phyloP scores from a whole-genome alignment of 2,113 vertebrate species.

The Coptodon rendalli region DNA sequence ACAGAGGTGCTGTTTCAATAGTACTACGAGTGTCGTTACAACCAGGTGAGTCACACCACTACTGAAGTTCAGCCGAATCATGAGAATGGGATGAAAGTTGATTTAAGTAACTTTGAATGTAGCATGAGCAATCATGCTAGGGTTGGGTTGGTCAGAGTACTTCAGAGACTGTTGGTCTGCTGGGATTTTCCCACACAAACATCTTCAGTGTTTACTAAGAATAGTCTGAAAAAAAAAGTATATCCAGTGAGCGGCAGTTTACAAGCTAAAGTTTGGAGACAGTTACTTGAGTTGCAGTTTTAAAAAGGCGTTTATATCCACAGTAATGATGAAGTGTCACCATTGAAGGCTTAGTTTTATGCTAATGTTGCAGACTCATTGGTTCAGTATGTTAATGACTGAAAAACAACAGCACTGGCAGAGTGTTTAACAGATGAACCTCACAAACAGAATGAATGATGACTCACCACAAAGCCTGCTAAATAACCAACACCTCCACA shows the following conservation, averaged over 20 bases:
- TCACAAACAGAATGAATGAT: not conserved
- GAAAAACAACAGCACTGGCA: not conserved
- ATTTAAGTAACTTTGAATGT: not conserved
- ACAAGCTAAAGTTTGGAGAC: not conserved
- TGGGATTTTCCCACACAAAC: not conserved
- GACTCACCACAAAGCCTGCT: not conserved
- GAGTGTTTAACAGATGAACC: not conserved
- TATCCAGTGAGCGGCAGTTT: not conserved
- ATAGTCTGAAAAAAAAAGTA: not conserved
- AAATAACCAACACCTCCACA: not conserved
- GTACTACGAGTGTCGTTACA: not conserved
- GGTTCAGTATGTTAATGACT: not conserved
- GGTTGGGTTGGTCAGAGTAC: not conserved
- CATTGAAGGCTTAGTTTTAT: not conserved
- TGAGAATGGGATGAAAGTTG: not conserved
- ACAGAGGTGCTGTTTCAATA: too few species aligned
- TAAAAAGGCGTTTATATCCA: not conserved
- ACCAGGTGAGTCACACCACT: fast-evolving
- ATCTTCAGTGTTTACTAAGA: not conserved
- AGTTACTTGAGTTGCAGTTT: not conserved
- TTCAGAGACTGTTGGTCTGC: not conserved
- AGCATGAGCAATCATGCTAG: not conserved
- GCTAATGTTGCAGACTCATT: not conserved
- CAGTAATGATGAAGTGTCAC: not conserved
- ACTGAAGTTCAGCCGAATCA: not conserved